phyloP scores from a whole-genome alignment of 37 sponge, comb jelly and placozoan species.

The Diacarnus erythraeanus region DNA sequence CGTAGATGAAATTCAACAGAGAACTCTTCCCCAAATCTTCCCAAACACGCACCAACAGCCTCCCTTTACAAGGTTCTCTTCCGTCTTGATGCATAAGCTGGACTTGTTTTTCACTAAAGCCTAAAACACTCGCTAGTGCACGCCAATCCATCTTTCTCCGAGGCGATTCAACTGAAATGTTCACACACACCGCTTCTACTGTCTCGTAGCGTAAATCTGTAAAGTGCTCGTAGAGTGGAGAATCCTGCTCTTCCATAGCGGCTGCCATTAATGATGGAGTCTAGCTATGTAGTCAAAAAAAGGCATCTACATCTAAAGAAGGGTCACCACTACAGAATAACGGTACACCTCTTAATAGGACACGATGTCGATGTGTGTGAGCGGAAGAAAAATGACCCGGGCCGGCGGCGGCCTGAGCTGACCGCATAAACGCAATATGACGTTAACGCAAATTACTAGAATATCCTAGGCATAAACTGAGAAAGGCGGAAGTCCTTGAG shows the following conservation, averaged over 20 bases:
- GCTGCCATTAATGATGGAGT: background rate
- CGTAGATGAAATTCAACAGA: slow-evolving; percentile 26
- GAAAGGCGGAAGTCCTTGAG: background rate
- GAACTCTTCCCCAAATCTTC: slow-evolving; percentile 1
- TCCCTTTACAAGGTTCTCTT: background rate
- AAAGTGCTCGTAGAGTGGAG: background rate
- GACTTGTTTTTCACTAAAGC: slow-evolving; percentile 11
- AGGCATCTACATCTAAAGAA: background rate
- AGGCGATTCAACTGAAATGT: slow-evolving; percentile 8
- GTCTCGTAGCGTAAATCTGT: background rate
- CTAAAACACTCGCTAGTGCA: slow-evolving; percentile 15
- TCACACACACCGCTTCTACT: background rate
- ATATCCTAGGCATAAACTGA: background rate
- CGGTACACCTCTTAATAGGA: no score
- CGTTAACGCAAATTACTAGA: background rate
- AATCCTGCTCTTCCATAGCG: background rate
- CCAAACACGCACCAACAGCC: slow-evolving; percentile 21
- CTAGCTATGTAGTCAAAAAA: background rate
- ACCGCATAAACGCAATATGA: no score
- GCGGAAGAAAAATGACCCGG: no score
- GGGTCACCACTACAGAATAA: no score
- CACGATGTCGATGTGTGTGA: no score
- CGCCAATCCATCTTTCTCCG: slow-evolving; percentile 28
- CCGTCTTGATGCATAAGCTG: slow-evolving; percentile 11
- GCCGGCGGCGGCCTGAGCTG: no score